Evolutionary conservation across 1,140 invertebrate genomes (phyloP).

Genomic region (Neotoxoptera formosana): DNA sequence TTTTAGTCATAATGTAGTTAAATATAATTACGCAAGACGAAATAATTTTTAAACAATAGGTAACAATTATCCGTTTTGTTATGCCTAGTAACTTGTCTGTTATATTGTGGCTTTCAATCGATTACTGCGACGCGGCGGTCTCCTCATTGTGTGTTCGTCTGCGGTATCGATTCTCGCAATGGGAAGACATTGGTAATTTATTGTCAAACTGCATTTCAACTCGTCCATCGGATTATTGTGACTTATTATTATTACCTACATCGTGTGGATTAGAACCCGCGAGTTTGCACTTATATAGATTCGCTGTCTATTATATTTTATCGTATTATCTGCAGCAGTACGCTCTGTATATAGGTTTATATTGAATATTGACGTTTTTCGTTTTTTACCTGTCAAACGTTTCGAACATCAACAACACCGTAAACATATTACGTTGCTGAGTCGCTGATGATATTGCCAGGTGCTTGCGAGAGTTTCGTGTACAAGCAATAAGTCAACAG

Average conservation of each 20-base stretch:
- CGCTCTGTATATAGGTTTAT: background rate
- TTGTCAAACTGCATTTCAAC: background rate
- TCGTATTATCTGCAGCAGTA: background rate
- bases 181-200: background rate
- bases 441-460: background rate
- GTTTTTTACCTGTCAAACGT: background rate
- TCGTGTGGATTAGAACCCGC: background rate
- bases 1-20: background rate
- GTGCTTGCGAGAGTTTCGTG: background rate
- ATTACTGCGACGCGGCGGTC: background rate
- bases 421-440: background rate
- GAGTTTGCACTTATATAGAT: background rate
- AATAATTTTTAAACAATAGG: background rate
- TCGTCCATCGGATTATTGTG: too few relatives aligned
- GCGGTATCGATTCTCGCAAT: background rate
- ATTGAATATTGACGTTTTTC: background rate
- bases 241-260: background rate
- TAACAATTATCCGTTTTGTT: background rate
- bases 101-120: background rate
- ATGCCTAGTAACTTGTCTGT: background rate
- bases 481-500: constrained; percentile 36
- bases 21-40: background rate
- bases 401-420: background rate
- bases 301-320: background rate
- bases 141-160: background rate